Evolutionary conservation across 2,113 vertebrate genomes (phyloP).

Genomic region (Ophiodon elongatus): DNA sequence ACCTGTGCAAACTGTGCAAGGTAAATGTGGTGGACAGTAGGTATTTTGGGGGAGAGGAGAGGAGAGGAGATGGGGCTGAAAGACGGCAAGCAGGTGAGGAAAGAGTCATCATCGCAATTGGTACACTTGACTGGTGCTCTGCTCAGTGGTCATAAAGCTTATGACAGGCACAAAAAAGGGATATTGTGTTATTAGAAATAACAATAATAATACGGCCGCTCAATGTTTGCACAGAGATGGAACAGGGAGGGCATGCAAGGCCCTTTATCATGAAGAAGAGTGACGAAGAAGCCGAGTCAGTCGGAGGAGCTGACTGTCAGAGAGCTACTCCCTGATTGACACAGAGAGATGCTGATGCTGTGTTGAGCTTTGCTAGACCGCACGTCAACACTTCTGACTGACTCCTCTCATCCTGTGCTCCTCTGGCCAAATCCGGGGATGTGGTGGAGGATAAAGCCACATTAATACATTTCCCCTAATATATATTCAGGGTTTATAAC

Average conservation of each 20-base stretch:
- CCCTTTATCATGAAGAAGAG: conserved; percentile 17
- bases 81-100: background rate
- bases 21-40: background rate
- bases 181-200: background rate
- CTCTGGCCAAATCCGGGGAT: background rate
- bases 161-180: too few species aligned
- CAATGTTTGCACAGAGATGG: background rate
- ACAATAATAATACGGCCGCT: background rate
- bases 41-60: background rate
- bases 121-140: background rate
- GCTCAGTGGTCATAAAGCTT: background rate
- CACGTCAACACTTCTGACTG: conserved; percentile 24
- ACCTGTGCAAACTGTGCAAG: background rate
- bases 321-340: conserved; percentile 51
- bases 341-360: conserved; percentile 54
- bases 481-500: background rate
- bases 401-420: conserved; percentile 1
- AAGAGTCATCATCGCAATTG: background rate
- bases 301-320: conserved; percentile 19
- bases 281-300: conserved; percentile 17
- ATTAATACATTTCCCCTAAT: background rate
- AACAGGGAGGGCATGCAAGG: background rate
- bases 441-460: conserved; percentile 3
- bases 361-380: conserved; percentile 34
- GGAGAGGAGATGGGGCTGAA: background rate